Base-by-base conservation (phyloP, 1,140 invertebrate genomes). In the Hyphantria cunea region DNA sequence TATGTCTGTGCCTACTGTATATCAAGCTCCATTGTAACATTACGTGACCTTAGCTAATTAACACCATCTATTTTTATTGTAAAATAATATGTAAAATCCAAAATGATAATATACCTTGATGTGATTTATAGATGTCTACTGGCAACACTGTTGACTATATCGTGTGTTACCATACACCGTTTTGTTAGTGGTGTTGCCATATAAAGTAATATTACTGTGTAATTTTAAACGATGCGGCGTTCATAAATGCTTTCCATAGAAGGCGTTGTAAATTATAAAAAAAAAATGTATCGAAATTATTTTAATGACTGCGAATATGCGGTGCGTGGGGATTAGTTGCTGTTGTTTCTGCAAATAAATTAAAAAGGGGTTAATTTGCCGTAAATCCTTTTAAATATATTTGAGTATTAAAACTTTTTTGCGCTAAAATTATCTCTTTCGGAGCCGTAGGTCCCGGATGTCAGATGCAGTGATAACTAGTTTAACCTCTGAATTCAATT, bases 221-320 rank as follows among this genome's bases (percentile, higher is more conserved):
- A 12, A 25, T 25, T 25, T n/a, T 25, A 25, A 25, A 25, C 17
- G 5, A 25, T 25, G 17, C 55, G 64, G 63, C 64, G 17, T 69
- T 72, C 50, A 59, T 63, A 58, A 52, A 49, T 47, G 70, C 73
- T 73, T 70, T 68, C 67, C 52, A 33, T 76, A 68, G 70, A 66
- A 70, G 60, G 73, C 68, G 5, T 25, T 5, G n/a, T n/a, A n/a
- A n/a, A 44, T 69, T 64, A 66, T 74, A n/a, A 12, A 13, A 2
- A 12, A 44, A 37, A 44, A 44, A 12, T 44, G 41, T 44, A 44
- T 44, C 11, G 41, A 13, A 2, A 13, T 25, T 5, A 25, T 25
- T 25, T 1, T 25, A 25, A 25, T 25, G 17, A 25, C 41, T 44
- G 11, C 13, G 11, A 37, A 37, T 37, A 37, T 37, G 34, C 11